A percentile compares a stretch with the other conserved stretches of the same genome.
Evolutionary conservation across 2,888 invertebrate genomes (phyloP).

Genomic region (Oligia fasciuncula): DNA sequence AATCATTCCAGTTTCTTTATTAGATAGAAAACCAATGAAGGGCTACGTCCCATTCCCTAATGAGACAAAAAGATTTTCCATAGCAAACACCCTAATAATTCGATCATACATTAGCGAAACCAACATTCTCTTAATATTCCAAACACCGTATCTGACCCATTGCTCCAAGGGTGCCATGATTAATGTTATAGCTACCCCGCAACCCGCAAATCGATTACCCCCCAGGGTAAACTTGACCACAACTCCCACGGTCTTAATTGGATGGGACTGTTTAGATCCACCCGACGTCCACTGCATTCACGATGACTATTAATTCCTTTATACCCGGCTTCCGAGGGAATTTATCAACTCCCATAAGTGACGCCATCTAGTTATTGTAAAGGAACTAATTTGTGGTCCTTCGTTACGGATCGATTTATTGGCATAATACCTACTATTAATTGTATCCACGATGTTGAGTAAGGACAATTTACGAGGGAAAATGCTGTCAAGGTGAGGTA

Average conservation of each 20-base stretch:
- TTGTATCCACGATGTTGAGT: conserved; percentile 16
- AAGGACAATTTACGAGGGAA: conserved; percentile 15
- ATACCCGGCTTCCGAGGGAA: neutral
- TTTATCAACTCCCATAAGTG: conserved; percentile 13
- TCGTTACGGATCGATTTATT: conserved; percentile 28
- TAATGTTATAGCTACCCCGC: conserved; percentile 18
- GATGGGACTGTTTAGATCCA: conserved; percentile 44
- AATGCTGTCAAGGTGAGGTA: conserved; percentile 1
- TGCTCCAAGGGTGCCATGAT: conserved; percentile 21
- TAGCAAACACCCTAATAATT: neutral
- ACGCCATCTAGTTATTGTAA: conserved; percentile 36
- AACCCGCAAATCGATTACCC: conserved; percentile 35
- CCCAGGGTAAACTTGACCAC: conserved; percentile 26
- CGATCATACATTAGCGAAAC: neutral
- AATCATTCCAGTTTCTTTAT: neutral
- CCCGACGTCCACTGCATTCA: conserved; percentile 39
- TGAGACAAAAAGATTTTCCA: neutral
- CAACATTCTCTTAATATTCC: conserved; percentile 21
- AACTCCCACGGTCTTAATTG: conserved; percentile 42
- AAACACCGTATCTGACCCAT: conserved; percentile 29
- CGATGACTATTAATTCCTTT: conserved; percentile 38
- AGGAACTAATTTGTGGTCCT: conserved; percentile 32
- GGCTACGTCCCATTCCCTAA: neutral
- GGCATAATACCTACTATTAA: conserved; percentile 13
- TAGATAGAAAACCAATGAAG: neutral